These are phyloP conservation scores for Andrena marginata DNA, from an alignment of 2,888 invertebrate genomes.

Conservation along the genomic window DNA sequence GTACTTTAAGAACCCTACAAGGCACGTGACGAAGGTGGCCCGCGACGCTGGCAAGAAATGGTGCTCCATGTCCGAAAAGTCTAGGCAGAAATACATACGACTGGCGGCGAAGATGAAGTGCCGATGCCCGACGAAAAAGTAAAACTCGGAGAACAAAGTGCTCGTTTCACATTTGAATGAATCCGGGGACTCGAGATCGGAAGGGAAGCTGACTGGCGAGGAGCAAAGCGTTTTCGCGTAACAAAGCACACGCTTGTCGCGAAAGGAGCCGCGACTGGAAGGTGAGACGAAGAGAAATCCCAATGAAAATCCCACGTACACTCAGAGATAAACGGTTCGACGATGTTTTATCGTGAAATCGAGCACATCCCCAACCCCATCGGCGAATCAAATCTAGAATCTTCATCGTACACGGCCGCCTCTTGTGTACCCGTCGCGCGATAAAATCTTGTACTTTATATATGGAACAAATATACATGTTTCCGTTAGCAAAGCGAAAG, in stretches of 20 bases:
- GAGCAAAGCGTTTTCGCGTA: not conserved
- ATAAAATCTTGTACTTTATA: conserved; percentile 7
- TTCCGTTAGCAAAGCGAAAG: conserved; percentile 1
- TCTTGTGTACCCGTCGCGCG: not conserved
- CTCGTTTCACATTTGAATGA: not conserved
- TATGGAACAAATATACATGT: conserved; percentile 10
- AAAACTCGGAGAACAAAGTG: not conserved
- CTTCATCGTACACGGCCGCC: not conserved
- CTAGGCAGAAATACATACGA: conserved; percentile 68
- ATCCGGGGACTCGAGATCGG: not conserved
- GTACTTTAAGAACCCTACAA: conserved; percentile 69
- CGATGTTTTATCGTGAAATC: not conserved
- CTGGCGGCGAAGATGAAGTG: conserved; percentile 46
- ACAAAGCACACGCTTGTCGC: not conserved
- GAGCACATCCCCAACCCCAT: too few species aligned
- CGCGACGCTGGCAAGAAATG: conserved; percentile 75
- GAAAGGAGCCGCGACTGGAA: not conserved
- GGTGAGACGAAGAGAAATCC: not conserved
- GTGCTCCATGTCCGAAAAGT: conserved; percentile 70
- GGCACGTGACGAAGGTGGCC: conserved; percentile 74
- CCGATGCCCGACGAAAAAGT: conserved; percentile 2
- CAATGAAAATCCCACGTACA: not conserved
- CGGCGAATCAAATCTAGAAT: not conserved
- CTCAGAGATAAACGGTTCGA: not conserved
- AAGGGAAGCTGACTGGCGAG: not conserved